Evolutionary conservation across 2,888 invertebrate genomes (phyloP).

Genomic region (Carterocephalus palaemon): DNA sequence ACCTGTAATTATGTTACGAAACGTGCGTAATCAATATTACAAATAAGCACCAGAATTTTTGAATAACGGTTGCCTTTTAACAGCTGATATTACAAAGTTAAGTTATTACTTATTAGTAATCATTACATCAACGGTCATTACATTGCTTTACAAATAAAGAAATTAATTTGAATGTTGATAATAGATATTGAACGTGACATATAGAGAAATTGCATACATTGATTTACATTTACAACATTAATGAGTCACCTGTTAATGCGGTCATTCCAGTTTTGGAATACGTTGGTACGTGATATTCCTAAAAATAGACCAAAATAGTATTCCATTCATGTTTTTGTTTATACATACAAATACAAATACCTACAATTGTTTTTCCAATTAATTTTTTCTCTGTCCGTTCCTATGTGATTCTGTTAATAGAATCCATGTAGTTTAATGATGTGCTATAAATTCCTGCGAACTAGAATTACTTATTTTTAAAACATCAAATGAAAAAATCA

Average conservation of each 20-base stretch:
- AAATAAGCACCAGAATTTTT: constrained; percentile 21
- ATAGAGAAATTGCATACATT: constrained; percentile 34
- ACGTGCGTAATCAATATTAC: constrained; percentile 24
- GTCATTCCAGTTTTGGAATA: constrained; percentile 16
- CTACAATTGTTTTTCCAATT: too few relatives aligned
- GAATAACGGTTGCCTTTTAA: constrained; percentile 15
- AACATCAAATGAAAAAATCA: too few relatives aligned
- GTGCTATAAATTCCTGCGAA: too few relatives aligned
- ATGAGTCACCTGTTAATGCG: constrained; percentile 42
- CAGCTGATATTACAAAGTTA: constrained; percentile 20
- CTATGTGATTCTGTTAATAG: too few relatives aligned
- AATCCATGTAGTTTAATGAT: too few relatives aligned
- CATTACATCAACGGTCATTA: constrained; percentile 26
- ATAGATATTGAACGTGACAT: constrained; percentile 42
- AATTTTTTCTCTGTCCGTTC: too few relatives aligned
- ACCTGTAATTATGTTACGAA: constrained; percentile 21
- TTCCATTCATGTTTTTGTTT: too few relatives aligned
- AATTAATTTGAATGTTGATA: constrained; percentile 22
- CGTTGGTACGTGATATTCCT: constrained; percentile 6
- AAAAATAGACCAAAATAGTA: constrained; percentile 13
- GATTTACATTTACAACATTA: constrained; percentile 37
- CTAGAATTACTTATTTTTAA: too few relatives aligned
- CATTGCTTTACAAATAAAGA: constrained; percentile 28
- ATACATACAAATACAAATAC: too few relatives aligned
- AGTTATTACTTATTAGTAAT: constrained; percentile 29